Percentiles rank a stretch among this genome's conserved stretches.
These are phyloP conservation scores for Drosophila ogumai DNA, from an alignment of 1,140 invertebrate genomes.

Conservation along the genomic window DNA sequence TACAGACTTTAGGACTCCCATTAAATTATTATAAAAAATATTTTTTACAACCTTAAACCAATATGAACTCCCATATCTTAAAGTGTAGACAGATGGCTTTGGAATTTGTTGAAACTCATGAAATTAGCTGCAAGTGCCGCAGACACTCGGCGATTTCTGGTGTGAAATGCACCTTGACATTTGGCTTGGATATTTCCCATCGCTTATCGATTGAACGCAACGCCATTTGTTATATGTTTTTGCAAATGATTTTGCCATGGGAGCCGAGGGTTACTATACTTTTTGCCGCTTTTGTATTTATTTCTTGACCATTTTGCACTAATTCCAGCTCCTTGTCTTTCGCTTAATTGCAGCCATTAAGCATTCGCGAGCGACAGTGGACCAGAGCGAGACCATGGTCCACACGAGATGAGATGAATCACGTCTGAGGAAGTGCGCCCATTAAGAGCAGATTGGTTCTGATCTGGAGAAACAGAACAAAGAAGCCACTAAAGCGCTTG, in stretches of 20 bases:
- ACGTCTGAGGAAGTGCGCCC: conserved; percentile 56
- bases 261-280: conserved; percentile 9
- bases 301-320: conserved; percentile 21
- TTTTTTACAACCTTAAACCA: background rate
- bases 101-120: conserved; percentile 52
- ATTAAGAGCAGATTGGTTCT: conserved; percentile 43
- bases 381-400: conserved; percentile 54
- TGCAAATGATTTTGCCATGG: conserved; percentile 36
- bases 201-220: conserved; percentile 48
- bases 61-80: background rate
- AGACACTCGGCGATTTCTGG: conserved; percentile 36
- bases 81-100: conserved; percentile 24
- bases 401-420: conserved; percentile 62
- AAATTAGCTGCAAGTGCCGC: conserved; percentile 72
- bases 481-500: conserved; percentile 48
- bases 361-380: conserved; percentile 9
- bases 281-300: conserved; percentile 6
- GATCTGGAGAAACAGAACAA: conserved; percentile 33
- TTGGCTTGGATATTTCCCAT: conserved; percentile 58
- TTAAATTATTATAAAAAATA: background rate
- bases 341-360: conserved; percentile 76
- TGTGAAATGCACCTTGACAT: conserved; percentile 84
- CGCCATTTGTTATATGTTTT: conserved; percentile 40
- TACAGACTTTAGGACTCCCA: background rate
- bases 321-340: conserved; percentile 61